Evolutionary conservation across 23 tunicate species (phyloP).

Genomic region (Botrylloides violaceus): DNA sequence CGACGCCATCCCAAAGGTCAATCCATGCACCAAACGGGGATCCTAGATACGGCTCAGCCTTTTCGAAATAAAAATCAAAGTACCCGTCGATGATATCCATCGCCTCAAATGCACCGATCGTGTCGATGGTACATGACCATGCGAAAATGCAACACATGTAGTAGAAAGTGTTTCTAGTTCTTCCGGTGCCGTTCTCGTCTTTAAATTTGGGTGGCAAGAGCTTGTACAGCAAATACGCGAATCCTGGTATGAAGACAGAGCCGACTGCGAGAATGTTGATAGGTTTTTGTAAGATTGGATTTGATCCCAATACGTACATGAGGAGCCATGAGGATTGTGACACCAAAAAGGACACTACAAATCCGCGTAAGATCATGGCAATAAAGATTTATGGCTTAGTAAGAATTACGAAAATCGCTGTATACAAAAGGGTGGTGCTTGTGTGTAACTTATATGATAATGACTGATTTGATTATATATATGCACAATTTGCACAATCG

Average conservation of each 20-base stretch:
- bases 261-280: conserved; percentile 1
- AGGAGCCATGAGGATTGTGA: conserved; percentile 18
- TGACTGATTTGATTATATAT: too few relatives aligned
- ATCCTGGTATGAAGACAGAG: conserved; percentile 20
- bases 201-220: conserved; percentile 7
- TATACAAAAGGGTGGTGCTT: too few relatives aligned
- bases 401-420: too few relatives aligned
- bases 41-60: conserved; percentile 56
- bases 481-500: too few relatives aligned
- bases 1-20: conserved; percentile 38
- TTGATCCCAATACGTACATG: conserved; percentile 15
- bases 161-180: conserved; percentile 31
- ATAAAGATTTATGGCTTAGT: too few relatives aligned
- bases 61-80: conserved; percentile 45
- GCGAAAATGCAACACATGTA: conserved; percentile 53
- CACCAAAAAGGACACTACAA: conserved; percentile 6
- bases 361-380: background rate
- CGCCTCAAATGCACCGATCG: conserved; percentile 36
- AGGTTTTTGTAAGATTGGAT: background rate
- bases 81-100: conserved; percentile 30
- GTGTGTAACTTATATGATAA: too few relatives aligned
- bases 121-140: conserved; percentile 64
- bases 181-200: background rate
- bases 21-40: conserved; percentile 38
- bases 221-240: background rate